Evolutionary conservation across 2,113 vertebrate species (phyloP).

Genomic region (Psilopogon haemacephalus): DNA sequence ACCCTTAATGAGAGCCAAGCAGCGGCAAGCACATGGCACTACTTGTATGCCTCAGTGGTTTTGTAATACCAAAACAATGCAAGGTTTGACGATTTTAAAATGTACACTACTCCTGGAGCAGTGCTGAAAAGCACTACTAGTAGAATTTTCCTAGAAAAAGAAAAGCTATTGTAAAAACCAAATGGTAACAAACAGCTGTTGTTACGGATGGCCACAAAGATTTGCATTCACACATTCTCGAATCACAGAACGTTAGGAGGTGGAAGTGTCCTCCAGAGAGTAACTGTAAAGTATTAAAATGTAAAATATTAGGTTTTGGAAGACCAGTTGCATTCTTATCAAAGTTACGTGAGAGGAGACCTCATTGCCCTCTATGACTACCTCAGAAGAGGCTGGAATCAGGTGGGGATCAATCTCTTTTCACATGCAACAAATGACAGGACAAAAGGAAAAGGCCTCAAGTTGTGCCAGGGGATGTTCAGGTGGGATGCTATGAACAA

Average conservation of each 20-base stretch:
- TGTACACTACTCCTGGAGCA: neutral
- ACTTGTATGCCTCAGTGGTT: neutral
- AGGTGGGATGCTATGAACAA: too few relatives aligned
- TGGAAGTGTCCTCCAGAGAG: too few relatives aligned
- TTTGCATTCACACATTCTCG: neutral
- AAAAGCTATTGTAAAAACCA: neutral
- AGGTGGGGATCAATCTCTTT: too few relatives aligned
- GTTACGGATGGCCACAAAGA: neutral
- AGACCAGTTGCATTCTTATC: neutral
- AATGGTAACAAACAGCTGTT: neutral
- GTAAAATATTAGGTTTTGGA: neutral
- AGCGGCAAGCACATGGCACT: accelerated
- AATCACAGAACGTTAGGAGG: too few relatives aligned
- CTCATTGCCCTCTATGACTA: too few relatives aligned
- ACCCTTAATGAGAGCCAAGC: neutral
- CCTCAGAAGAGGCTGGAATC: too few relatives aligned
- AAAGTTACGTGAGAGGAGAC: too few relatives aligned
- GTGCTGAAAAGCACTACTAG: neutral
- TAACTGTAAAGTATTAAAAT: too few relatives aligned
- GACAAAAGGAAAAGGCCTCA: too few relatives aligned
- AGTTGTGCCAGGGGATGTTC: too few relatives aligned
- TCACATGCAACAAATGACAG: too few relatives aligned
- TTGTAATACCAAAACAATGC: neutral
- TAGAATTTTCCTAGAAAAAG: neutral
- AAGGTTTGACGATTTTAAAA: neutral